Conservation (phyloP, 2,888 invertebrate species). For the Calameuta idolon region DNA sequence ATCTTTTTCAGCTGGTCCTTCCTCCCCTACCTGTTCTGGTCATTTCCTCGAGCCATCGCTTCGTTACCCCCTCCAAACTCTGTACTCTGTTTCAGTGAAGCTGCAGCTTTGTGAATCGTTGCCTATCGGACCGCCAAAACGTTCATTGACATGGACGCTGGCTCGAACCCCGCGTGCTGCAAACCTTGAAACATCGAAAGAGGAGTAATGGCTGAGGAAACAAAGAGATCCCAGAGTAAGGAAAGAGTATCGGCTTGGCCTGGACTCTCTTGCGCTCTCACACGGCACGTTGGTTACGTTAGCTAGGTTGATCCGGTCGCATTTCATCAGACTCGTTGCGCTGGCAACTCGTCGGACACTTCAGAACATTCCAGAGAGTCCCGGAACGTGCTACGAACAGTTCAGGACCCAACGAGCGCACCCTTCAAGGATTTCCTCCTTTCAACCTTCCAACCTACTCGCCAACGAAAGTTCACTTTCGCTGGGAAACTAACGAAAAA, state of each 20-base stretch:
- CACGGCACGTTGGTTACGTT: neutral
- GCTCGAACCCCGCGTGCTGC: too few relatives aligned
- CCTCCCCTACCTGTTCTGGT: too few relatives aligned
- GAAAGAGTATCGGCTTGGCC: slow-evolving; percentile 41
- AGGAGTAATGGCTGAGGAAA: too few relatives aligned
- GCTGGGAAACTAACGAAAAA: neutral
- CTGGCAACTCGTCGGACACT: slow-evolving; percentile 14
- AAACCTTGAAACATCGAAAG: too few relatives aligned
- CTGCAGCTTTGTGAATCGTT: too few relatives aligned
- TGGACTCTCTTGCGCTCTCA: slow-evolving; percentile 40
- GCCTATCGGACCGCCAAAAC: too few relatives aligned
- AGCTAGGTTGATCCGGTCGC: neutral
- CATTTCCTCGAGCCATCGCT: too few relatives aligned
- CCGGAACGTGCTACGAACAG: neutral
- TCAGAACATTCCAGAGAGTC: slow-evolving; percentile 20
- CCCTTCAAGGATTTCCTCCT: slow-evolving; percentile 11
- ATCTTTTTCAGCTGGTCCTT: too few relatives aligned
- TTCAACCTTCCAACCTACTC: slow-evolving; percentile 14
- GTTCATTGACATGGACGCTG: too few relatives aligned
- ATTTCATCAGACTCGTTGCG: neutral
- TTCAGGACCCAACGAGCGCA: slow-evolving; percentile 25
- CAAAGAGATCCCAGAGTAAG: neutral
- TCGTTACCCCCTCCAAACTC: too few relatives aligned
- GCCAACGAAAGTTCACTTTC: too few relatives aligned
- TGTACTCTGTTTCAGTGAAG: too few relatives aligned